Conservation (phyloP, 2,797 vertebrate species). For the Malacoraja senta region DNA sequence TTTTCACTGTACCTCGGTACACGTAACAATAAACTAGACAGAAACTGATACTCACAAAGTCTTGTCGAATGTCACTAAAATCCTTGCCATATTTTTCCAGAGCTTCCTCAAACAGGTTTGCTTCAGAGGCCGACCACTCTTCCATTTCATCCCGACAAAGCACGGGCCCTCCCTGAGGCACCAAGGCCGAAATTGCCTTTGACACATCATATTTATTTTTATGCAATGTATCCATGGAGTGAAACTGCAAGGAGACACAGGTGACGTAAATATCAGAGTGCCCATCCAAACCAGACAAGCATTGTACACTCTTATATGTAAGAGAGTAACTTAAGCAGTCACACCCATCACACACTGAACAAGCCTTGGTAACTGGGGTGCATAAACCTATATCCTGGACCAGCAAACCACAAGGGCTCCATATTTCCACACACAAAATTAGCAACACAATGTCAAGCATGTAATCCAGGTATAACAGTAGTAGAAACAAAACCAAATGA, state of each 20-base stretch:
- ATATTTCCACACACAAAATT: neutral
- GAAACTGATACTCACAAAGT: slow-evolving; percentile 39
- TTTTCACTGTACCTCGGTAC: too few relatives aligned
- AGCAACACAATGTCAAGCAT: neutral
- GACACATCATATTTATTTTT: slow-evolving; percentile 39
- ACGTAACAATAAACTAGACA: too few relatives aligned
- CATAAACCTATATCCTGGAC: neutral
- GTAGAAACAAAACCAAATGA: neutral
- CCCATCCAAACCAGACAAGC: neutral
- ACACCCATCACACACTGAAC: neutral
- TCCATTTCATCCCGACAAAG: slow-evolving; percentile 42
- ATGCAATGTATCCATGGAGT: slow-evolving; percentile 42
- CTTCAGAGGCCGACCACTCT: slow-evolving; percentile 42
- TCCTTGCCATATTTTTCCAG: slow-evolving; percentile 43
- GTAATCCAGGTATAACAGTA: neutral
- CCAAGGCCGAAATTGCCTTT: slow-evolving; percentile 37
- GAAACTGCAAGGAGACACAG: slow-evolving; percentile 38
- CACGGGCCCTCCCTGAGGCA: slow-evolving; percentile 41
- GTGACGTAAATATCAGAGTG: neutral
- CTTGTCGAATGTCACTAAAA: slow-evolving; percentile 41
- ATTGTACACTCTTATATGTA: neutral
- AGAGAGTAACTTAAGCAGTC: neutral
- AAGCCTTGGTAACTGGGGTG: neutral
- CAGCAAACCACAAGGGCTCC: neutral
- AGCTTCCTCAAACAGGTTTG: slow-evolving; percentile 42